Conservation (phyloP, 2,113 vertebrate genomes). For the Mustelus asterias region DNA sequence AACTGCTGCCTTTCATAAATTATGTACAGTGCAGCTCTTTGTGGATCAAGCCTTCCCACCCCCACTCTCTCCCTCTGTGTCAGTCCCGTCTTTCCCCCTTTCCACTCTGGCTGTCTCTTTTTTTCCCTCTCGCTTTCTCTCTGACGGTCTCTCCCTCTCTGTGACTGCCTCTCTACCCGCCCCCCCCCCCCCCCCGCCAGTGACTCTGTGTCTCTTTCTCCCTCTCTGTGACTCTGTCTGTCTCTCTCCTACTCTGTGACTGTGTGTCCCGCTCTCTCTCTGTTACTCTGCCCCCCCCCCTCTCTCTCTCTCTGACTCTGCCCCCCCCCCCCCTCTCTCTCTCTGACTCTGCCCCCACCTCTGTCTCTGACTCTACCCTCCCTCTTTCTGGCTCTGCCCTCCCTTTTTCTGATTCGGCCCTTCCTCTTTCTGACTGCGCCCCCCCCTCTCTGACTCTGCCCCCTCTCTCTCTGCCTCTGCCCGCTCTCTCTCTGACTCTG, state of each 20-base stretch:
- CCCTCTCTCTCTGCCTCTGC: too few species aligned
- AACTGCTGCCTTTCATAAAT: background rate
- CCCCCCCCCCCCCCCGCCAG: rapidly evolving
- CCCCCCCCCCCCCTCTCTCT: background rate
- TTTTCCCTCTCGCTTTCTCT: background rate
- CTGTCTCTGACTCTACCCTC: too few species aligned
- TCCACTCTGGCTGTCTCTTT: background rate
- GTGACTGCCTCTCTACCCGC: background rate
- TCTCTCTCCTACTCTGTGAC: too few species aligned
- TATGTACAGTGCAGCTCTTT: background rate
- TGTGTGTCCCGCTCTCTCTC: too few species aligned
- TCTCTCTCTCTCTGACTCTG: background rate
- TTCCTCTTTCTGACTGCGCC: background rate
- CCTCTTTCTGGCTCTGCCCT: background rate
- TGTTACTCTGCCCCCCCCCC: too few species aligned
- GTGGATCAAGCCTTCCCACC: background rate
- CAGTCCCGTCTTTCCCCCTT: background rate
- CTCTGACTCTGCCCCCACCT: background rate
- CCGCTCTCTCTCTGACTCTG: too few species aligned
- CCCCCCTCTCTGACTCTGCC: background rate
- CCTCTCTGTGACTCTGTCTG: too few species aligned
- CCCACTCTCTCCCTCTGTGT: background rate
- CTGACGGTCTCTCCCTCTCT: background rate
- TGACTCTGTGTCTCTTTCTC: background rate
- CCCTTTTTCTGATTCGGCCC: background rate